A percentile compares a stretch with the other conserved stretches of the same genome.
These are phyloP conservation scores for Chaetura pelagica DNA, from an alignment of 2,113 vertebrate genomes.

Conservation along the genomic window DNA sequence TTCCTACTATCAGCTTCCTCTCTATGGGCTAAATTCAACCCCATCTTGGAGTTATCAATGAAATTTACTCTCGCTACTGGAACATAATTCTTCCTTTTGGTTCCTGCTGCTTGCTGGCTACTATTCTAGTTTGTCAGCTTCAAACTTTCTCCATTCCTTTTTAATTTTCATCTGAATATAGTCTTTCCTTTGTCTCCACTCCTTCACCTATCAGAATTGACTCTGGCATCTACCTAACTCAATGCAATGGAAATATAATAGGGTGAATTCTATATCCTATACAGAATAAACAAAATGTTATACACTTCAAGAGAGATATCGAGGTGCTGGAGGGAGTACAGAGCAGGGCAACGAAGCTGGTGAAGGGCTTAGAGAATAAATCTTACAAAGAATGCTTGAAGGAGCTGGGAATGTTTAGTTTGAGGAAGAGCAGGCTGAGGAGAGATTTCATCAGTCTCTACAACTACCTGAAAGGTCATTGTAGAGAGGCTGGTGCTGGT, in stretches of 20 bases:
- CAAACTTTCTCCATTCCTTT: not conserved
- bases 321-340: too few relatives aligned
- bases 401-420: too few relatives aligned
- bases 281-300: not conserved
- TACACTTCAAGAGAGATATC: too few relatives aligned
- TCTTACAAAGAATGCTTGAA: too few relatives aligned
- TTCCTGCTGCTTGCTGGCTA: not conserved
- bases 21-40: not conserved
- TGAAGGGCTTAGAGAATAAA: too few relatives aligned
- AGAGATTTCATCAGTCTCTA: too few relatives aligned
- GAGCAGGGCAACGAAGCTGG: too few relatives aligned
- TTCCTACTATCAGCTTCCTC: not conserved
- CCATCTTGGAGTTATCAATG: not conserved
- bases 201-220: slow-evolving; percentile 1
- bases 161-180: not conserved
- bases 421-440: too few relatives aligned
- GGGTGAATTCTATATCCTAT: not conserved
- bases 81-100: not conserved
- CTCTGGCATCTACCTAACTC: not conserved
- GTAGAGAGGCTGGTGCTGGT: too few relatives aligned
- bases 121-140: not conserved
- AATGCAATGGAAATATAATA: not conserved
- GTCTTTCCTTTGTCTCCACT: not conserved
- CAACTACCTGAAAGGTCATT: too few relatives aligned
- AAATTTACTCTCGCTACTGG: not conserved